Conservation (phyloP, 1,140 invertebrate genomes). For the Dufourea novaeangliae region DNA sequence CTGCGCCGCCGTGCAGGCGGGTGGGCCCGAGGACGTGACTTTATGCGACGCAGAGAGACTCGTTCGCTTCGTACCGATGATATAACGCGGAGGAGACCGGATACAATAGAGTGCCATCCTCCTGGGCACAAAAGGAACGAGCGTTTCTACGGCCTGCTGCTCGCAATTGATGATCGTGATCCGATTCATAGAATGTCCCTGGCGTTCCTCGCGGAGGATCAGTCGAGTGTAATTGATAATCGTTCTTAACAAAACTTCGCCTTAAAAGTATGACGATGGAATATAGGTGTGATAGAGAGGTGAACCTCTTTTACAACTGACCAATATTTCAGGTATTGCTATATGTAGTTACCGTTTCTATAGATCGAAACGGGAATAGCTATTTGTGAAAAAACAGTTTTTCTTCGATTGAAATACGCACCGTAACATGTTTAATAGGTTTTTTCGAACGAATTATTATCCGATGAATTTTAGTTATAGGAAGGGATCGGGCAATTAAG, state of each 20-base stretch:
- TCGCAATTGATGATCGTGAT: slow-evolving; percentile 45
- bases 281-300: background rate
- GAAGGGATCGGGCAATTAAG: too few relatives aligned
- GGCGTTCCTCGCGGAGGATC: slow-evolving; percentile 1
- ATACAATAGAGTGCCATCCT: slow-evolving; percentile 64
- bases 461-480: too few relatives aligned
- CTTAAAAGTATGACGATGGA: background rate
- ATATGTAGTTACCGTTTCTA: too few relatives aligned
- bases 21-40: slow-evolving; percentile 70
- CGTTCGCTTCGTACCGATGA: slow-evolving; percentile 58
- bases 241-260: background rate
- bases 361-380: too few relatives aligned
- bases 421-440: too few relatives aligned
- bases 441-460: too few relatives aligned
- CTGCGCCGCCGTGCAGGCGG: slow-evolving; percentile 50
- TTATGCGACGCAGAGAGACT: slow-evolving; percentile 70
- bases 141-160: slow-evolving; percentile 22
- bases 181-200: slow-evolving; percentile 32
- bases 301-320: background rate
- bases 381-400: too few relatives aligned
- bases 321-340: too few relatives aligned
- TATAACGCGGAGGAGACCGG: slow-evolving; percentile 65
- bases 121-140: slow-evolving; percentile 28
- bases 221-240: too few relatives aligned
- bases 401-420: too few relatives aligned